Evolutionary conservation across 1,140 invertebrate species (phyloP).

Genomic region (Calliphora vicina): DNA sequence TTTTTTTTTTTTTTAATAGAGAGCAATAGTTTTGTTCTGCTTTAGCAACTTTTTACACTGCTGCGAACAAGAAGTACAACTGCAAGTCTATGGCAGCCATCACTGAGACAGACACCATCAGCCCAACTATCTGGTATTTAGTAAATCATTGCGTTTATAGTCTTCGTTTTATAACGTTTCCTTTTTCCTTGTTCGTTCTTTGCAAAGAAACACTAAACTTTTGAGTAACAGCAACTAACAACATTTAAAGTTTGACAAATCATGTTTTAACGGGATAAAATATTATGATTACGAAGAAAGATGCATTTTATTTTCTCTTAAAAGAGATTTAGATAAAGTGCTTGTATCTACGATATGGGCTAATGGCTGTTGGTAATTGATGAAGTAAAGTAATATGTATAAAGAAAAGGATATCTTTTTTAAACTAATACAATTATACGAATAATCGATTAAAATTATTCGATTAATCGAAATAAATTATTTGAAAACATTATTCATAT

Average conservation of each 20-base stretch:
- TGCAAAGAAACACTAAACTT: neutral
- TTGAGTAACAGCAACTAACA: neutral
- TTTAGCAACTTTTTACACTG: neutral
- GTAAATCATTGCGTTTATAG: neutral
- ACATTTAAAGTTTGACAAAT: slow-evolving; percentile 6
- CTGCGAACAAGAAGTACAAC: neutral
- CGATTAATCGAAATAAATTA: too few relatives aligned
- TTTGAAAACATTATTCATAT: too few relatives aligned
- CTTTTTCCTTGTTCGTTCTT: neutral
- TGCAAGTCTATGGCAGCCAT: neutral
- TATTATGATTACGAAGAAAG: neutral
- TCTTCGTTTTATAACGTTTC: neutral
- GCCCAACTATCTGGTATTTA: neutral
- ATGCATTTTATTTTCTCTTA: neutral
- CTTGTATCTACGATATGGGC: too few relatives aligned
- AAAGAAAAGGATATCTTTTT: too few relatives aligned
- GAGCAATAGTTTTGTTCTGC: neutral
- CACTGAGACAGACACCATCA: neutral
- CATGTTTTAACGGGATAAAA: slow-evolving; percentile 13
- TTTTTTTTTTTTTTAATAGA: neutral
- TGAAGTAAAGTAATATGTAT: too few relatives aligned
- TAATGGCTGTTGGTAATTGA: too few relatives aligned
- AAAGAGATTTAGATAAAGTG: too few relatives aligned
- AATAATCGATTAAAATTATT: too few relatives aligned
- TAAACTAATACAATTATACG: too few relatives aligned